Evolutionary conservation across 2,797 vertebrate genomes (phyloP), one percentile per base, ranked within the genome.

Genomic region (Hydrolagus colliei): DNA sequence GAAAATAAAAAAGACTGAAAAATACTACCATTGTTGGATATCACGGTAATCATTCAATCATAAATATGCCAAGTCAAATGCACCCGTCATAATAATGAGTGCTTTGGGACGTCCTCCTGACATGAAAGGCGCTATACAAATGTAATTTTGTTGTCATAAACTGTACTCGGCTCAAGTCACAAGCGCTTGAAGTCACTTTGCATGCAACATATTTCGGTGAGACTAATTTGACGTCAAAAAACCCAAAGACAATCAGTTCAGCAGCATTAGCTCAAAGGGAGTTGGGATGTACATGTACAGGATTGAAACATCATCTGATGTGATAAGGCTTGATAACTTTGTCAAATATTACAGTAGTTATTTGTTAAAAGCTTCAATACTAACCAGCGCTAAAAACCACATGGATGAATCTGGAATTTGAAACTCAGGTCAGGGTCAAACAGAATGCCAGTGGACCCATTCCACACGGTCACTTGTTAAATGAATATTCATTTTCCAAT

Each of bases 401-500:
- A 52, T 52, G 41, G 41, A 52, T 6, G 41, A 52, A 52, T 52
- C 3, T 52, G 41, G 41, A 1, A 8, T 73, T 73, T 73, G n/a
- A 32, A 71, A 20, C 20, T 73, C 9, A 32, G 72, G 4, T 73
- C 7, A 73, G 72, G 73, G 35, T 75, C 35, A 32, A 75, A 75
- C 5, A 71, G 68, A 20, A 13, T 68, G 67, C 13, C 41, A 52
- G 41, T 0, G 6, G 41, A 52, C 41, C 41, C 41, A 52, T 52
- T 52, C 6, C 41, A 52, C 41, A 52, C 6, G 41, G 41, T 52
- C 41, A 52, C 41, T 52, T 52, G 41, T 6, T 52, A 52, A 79
- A 74, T 74, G 9, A 79, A 79, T 27, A 7, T 63, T 79, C 41
- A 61, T 79, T 79, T 63, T 79, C 59, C 63, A 79, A 62, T 79